Conservation (phyloP, 1,140 invertebrate genomes). For the Pollicipes pollicipes region DNA sequence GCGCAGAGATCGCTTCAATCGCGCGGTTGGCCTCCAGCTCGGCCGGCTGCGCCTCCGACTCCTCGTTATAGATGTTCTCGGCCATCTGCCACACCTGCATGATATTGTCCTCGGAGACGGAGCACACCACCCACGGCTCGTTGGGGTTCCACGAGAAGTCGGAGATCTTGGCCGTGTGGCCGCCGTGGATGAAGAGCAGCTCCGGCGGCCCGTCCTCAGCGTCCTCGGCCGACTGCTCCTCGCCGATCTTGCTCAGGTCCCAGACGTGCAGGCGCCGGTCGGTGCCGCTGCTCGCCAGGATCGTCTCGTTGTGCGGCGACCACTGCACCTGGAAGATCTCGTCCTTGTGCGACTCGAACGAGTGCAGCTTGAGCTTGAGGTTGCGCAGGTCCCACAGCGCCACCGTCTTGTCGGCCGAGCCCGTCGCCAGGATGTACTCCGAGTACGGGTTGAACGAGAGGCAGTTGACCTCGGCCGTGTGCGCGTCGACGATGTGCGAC, state of each 20-base stretch:
- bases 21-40: constrained; percentile 45
- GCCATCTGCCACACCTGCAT: constrained; percentile 89
- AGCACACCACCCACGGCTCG: constrained; percentile 99
- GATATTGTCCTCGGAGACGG: constrained; percentile 92
- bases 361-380: constrained; percentile 93
- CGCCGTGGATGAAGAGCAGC: constrained; percentile 90
- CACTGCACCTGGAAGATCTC: constrained; percentile 99
- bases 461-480: constrained; percentile 98
- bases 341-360: constrained; percentile 99
- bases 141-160: constrained; percentile 99
- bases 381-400: constrained; percentile 49
- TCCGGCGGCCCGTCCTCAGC: constrained; percentile 98
- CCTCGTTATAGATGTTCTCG: constrained; percentile 99
- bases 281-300: constrained; percentile 94
- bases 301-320: constrained; percentile 99
- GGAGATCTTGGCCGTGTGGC: constrained; percentile 99
- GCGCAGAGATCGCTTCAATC: too few species aligned
- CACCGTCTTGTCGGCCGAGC: constrained; percentile 82
- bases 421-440: constrained; percentile 96
- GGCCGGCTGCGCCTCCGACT: constrained; percentile 70
- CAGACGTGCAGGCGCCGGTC: constrained; percentile 96
- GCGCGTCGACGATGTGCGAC: constrained; percentile 95
- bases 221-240: constrained; percentile 97
- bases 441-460: constrained; percentile 98
- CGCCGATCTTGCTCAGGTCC: constrained; percentile 98